phyloP scores from a whole-genome alignment of 2,113 vertebrate genomes.

The Dromiciops gliroides region DNA sequence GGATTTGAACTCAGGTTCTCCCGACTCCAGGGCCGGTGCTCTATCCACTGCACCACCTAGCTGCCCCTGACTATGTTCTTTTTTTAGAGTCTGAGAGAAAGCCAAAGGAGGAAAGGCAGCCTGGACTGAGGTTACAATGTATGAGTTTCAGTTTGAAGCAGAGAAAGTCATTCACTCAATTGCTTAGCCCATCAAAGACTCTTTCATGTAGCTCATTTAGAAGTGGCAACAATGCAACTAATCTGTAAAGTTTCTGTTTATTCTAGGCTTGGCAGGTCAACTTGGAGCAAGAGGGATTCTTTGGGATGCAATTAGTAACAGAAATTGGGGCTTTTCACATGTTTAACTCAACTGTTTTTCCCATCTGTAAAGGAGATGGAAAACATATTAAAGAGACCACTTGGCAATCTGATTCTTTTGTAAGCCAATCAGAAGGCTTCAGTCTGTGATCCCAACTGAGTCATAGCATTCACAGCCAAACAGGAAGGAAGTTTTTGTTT shows the following conservation, averaged over 20 bases:
- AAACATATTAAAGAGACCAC: neutral
- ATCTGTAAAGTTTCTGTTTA: neutral
- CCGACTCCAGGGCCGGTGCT: too few relatives aligned
- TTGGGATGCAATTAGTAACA: too few relatives aligned
- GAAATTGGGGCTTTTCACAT: neutral
- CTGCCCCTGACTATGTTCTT: too few relatives aligned
- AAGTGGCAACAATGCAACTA: neutral
- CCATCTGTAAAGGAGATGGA: neutral
- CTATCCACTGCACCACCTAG: too few relatives aligned
- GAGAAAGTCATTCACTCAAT: neutral
- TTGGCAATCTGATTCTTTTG: neutral
- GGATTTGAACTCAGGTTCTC: too few relatives aligned
- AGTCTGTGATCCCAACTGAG: neutral
- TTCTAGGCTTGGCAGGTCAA: neutral
- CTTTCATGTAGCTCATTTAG: neutral
- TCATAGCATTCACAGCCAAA: neutral
- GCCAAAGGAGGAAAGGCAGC: neutral
- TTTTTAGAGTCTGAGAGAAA: neutral
- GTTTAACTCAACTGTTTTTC: neutral
- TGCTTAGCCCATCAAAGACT: neutral
- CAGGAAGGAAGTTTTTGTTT: too few relatives aligned
- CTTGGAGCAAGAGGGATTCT: neutral
- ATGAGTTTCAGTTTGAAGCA: neutral
- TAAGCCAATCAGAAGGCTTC: neutral
- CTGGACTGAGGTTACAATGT: neutral